Conservation (phyloP, 2,888 invertebrate genomes). For the Hyppa rectilinea region DNA sequence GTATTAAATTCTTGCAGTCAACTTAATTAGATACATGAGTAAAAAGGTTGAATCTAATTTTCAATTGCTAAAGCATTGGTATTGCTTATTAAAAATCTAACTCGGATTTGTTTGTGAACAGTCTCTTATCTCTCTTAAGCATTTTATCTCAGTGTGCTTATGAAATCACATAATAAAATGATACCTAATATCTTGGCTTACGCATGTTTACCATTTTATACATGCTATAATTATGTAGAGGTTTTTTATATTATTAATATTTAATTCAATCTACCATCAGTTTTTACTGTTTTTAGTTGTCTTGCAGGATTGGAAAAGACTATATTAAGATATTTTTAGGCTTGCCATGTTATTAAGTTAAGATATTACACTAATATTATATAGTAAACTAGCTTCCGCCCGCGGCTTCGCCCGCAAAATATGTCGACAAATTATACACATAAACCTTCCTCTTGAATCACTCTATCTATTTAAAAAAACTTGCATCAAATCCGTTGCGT, state of each 20-base stretch:
- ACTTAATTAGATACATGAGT: neutral
- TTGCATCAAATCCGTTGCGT: too few species aligned
- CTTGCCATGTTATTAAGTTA: too few species aligned
- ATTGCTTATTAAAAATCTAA: neutral
- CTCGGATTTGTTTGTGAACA: neutral
- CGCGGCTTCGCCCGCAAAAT: too few species aligned
- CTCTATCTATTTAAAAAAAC: too few species aligned
- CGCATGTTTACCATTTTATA: slow-evolving; percentile 1
- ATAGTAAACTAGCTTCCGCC: too few species aligned
- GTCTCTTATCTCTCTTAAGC: slow-evolving; percentile 19
- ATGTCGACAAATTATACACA: too few species aligned
- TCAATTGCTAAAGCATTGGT: neutral
- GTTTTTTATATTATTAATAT: neutral
- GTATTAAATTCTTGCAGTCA: neutral
- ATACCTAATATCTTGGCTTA: slow-evolving; percentile 9
- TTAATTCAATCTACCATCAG: too few species aligned
- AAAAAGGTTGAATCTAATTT: neutral
- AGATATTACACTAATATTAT: too few species aligned
- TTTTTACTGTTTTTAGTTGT: too few species aligned
- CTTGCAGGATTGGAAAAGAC: too few species aligned
- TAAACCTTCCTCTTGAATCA: too few species aligned
- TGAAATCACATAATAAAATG: neutral
- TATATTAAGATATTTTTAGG: too few species aligned
- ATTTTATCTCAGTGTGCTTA: slow-evolving; percentile 34
- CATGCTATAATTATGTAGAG: neutral